Conservation (phyloP, 2,113 vertebrate genomes). For the Sebastes fasciatus region DNA sequence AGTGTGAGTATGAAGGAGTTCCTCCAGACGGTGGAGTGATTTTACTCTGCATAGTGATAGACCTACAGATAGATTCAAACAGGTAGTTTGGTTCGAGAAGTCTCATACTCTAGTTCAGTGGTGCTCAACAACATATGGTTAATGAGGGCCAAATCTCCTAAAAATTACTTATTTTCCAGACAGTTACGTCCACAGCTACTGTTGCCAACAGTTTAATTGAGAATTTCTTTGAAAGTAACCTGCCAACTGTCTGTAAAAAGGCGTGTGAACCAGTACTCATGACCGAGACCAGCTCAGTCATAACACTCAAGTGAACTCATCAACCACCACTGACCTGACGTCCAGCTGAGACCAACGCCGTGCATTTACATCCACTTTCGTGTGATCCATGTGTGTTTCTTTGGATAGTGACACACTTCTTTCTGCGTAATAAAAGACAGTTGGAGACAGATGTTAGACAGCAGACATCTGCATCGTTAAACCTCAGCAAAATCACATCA, state of each 20-base stretch:
- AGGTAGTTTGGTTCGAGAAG: background rate
- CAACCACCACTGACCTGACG: background rate
- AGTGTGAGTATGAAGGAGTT: conserved; percentile 29
- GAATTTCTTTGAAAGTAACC: no score
- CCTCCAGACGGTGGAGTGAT: conserved; percentile 17
- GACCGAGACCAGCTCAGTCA: background rate
- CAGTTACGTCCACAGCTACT: no score
- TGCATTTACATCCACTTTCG: background rate
- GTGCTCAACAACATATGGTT: background rate
- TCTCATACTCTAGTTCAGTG: no score
- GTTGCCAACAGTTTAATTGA: no score
- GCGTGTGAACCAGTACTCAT: no score
- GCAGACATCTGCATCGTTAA: conserved; percentile 5
- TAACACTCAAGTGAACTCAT: background rate
- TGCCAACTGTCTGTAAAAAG: no score
- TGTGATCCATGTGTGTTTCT: background rate
- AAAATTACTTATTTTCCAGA: no score
- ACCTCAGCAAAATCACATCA: background rate
- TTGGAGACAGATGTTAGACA: background rate
- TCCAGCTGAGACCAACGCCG: background rate
- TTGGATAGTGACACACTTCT: background rate
- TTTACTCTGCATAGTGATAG: conserved; percentile 12
- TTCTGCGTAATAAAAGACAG: background rate
- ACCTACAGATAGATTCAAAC: background rate
- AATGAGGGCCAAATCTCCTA: background rate